Conservation (phyloP, 2,113 vertebrate species). For the Chionis minor region DNA sequence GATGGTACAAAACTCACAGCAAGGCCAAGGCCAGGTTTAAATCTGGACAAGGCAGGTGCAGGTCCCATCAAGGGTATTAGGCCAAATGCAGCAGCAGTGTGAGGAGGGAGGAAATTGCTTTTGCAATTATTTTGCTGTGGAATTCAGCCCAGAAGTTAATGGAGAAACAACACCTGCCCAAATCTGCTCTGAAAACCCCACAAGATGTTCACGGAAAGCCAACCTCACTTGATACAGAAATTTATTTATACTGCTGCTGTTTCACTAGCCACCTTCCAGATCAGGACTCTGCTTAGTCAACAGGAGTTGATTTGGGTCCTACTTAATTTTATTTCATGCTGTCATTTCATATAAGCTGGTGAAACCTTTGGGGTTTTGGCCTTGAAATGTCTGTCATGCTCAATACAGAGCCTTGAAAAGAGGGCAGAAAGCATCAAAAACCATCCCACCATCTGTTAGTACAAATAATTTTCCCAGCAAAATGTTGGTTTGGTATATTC, state of each 20-base stretch:
- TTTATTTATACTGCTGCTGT: background rate
- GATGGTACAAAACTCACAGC: background rate
- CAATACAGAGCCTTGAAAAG: background rate
- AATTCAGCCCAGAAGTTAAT: conserved; percentile 20
- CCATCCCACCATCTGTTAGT: background rate
- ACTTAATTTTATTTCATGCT: background rate
- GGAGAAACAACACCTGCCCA: background rate
- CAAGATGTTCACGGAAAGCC: background rate
- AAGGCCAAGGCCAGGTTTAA: background rate
- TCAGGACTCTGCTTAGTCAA: background rate
- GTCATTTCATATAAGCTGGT: background rate
- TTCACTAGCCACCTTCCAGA: background rate
- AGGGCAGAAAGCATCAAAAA: background rate
- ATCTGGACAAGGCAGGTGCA: background rate
- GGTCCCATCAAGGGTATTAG: background rate
- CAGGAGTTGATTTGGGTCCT: background rate
- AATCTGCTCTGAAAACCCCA: background rate
- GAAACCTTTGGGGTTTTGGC: background rate
- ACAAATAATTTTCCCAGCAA: background rate
- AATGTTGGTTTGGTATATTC: background rate
- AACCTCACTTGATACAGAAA: background rate
- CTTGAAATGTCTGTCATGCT: background rate
- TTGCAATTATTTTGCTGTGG: background rate
- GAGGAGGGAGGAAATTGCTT: background rate
- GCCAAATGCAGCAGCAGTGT: background rate